Conservation (phyloP, 2,797 vertebrate species). For the Cephalopachus bancanus region DNA sequence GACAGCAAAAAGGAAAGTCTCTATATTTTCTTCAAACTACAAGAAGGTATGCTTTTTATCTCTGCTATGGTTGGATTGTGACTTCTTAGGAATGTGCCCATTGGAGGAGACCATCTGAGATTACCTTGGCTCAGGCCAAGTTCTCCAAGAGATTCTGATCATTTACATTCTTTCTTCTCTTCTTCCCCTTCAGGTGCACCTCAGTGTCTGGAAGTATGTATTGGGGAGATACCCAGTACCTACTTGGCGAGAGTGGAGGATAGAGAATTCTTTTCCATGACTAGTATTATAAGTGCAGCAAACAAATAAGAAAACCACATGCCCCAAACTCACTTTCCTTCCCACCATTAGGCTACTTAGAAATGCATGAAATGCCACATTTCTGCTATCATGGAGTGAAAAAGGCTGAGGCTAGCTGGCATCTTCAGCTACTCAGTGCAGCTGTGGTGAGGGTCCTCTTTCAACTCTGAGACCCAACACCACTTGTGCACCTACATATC, state of each 20-base stretch:
- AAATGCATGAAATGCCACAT: neutral
- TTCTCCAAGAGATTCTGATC: neutral
- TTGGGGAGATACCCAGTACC: neutral
- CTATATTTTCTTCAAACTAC: neutral
- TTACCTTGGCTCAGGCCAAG: neutral
- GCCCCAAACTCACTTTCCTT: neutral
- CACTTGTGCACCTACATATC: fast-evolving
- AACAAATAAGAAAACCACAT: neutral
- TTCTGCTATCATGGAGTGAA: neutral
- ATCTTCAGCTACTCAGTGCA: neutral
- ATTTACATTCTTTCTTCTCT: neutral
- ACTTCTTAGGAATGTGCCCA: neutral
- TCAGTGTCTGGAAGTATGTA: neutral
- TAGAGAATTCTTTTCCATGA: neutral
- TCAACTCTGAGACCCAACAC: neutral
- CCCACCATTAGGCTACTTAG: neutral
- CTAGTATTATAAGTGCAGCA: neutral
- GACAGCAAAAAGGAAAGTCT: neutral
- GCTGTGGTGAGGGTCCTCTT: neutral
- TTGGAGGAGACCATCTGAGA: neutral
- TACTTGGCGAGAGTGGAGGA: neutral
- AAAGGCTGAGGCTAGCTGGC: too few relatives aligned
- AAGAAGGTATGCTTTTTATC: neutral
- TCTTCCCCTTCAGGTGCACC: neutral
- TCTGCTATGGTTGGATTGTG: neutral